phyloP scores from a whole-genome alignment of 2,888 invertebrate genomes.

The Napeogenes inachia region DNA sequence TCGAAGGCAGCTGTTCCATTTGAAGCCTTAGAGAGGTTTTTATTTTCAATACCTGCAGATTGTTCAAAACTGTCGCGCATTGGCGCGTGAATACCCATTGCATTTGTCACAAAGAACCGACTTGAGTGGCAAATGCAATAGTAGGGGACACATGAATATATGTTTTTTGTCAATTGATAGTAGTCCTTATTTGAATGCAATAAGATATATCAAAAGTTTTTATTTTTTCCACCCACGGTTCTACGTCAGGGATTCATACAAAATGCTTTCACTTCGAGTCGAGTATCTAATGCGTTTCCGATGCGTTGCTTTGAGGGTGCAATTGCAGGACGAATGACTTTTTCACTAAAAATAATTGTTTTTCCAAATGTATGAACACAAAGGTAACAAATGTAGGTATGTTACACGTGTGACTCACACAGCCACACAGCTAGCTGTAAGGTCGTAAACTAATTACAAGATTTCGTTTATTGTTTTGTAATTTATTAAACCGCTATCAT shows the following conservation, averaged over 20 bases:
- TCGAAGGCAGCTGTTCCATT: background rate
- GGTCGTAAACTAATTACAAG: too few species aligned
- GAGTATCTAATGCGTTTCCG: conserved; percentile 29
- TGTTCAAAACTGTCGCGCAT: conserved; percentile 34
- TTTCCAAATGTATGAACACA: background rate
- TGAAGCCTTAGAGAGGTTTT: conserved; percentile 37
- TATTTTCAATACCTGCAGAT: conserved; percentile 34
- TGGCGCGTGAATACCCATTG: conserved; percentile 38
- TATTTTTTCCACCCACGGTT: conserved; percentile 18
- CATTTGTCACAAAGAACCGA: conserved; percentile 46
- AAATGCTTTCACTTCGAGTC: conserved; percentile 28
- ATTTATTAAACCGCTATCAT: background rate
- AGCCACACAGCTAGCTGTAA: too few species aligned
- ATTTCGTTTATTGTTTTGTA: too few species aligned
- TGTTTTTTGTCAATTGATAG: conserved; percentile 1
- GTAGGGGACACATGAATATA: conserved; percentile 3
- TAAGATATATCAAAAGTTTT: background rate
- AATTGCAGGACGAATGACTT: conserved; percentile 18
- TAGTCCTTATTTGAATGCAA: background rate
- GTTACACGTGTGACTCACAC: too few species aligned
- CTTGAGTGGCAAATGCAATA: conserved; percentile 25
- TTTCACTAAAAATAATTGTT: background rate
- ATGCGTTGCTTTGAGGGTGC: conserved; percentile 26
- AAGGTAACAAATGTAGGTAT: too few species aligned
- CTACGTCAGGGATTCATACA: conserved; percentile 26